Conservation (phyloP, 2,797 vertebrate genomes). For the Manis crassicaudata region DNA sequence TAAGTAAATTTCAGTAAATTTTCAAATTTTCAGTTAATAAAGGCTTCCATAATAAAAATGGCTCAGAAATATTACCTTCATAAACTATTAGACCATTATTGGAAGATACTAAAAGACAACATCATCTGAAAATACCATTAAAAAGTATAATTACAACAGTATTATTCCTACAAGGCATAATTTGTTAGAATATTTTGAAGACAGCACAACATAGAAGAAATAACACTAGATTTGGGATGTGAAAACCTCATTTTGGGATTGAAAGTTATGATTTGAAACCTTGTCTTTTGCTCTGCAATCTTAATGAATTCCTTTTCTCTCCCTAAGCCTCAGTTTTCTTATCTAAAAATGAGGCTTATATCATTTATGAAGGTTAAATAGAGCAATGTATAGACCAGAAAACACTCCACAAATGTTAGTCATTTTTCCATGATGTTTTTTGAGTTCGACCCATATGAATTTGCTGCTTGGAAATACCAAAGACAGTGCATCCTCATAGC, state of each 20-base stretch:
- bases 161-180: not conserved
- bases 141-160: not conserved
- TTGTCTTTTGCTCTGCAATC: not conserved
- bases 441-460: not conserved
- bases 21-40: not conserved
- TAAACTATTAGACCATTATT: not conserved
- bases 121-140: not conserved
- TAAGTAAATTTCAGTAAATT: not conserved
- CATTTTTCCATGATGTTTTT: not conserved
- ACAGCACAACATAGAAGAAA: not conserved
- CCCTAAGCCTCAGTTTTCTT: not conserved
- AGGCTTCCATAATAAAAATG: not conserved
- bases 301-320: not conserved
- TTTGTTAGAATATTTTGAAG: not conserved
- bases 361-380: not conserved
- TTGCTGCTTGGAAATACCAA: not conserved
- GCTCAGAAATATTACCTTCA: not conserved
- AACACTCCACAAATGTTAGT: not conserved
- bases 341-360: conserved; percentile 12
- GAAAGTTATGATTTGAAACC: not conserved
- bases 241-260: not conserved
- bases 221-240: not conserved
- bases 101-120: not conserved
- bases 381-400: not conserved
- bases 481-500: not conserved